Percentiles rank a stretch among this genome's conserved stretches.
phyloP scores from a whole-genome alignment of 2,113 vertebrate genomes.

The Mus spicilegus region DNA sequence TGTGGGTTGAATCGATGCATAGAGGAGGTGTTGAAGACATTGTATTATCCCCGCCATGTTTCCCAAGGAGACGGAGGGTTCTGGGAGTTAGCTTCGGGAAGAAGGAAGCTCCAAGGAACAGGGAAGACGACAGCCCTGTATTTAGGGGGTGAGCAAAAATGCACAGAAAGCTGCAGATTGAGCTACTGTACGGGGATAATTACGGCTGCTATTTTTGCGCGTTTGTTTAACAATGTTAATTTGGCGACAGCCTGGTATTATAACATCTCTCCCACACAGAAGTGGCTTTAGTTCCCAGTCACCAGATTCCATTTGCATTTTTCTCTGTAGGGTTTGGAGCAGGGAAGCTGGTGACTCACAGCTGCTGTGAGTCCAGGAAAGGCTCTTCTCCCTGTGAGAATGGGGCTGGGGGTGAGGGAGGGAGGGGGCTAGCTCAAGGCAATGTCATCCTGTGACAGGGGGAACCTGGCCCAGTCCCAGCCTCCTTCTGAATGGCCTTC shows the following conservation, averaged over 20 bases:
- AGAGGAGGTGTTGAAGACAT: neutral
- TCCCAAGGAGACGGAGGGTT: neutral
- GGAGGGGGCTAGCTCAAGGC: neutral
- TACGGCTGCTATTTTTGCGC: constrained; percentile 71
- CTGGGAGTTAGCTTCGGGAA: neutral
- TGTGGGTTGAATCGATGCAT: neutral
- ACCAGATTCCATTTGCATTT: constrained; percentile 65
- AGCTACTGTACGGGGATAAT: constrained; percentile 68
- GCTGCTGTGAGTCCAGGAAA: neutral
- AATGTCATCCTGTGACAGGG: rapidly evolving
- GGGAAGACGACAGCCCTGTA: neutral
- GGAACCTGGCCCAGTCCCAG: rapidly evolving
- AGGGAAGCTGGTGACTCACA: constrained; percentile 54
- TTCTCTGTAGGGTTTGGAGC: constrained; percentile 31
- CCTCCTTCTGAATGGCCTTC: neutral
- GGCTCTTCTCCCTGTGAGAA: neutral
- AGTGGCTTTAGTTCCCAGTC: constrained; percentile 58
- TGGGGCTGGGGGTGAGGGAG: neutral
- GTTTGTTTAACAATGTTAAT: constrained; percentile 73
- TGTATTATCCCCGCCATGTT: neutral
- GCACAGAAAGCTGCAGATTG: neutral
- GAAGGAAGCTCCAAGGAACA: neutral
- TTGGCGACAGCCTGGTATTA: constrained; percentile 78
- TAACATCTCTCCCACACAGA: constrained; percentile 75
- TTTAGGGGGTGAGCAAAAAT: neutral